phyloP scores from a whole-genome alignment of 2,113 vertebrate species.

The Centropus unirufus region DNA sequence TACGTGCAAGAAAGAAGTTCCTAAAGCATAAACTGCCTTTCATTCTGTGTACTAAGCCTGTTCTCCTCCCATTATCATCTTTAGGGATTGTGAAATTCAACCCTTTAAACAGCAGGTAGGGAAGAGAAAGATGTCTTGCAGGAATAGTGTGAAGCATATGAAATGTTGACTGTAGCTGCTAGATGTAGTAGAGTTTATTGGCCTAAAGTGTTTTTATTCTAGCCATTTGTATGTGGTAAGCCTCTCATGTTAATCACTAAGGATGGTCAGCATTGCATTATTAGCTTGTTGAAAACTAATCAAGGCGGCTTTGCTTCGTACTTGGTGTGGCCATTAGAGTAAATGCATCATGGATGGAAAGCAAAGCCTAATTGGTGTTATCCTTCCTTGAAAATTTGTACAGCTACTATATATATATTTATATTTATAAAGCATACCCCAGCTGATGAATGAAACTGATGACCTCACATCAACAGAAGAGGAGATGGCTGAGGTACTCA shows the following conservation, averaged over 20 bases:
- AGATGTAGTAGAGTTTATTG: neutral
- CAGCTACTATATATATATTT: no score
- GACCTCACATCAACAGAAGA: no score
- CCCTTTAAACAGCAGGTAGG: neutral
- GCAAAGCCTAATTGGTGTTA: neutral
- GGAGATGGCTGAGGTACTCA: no score
- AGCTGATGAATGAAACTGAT: no score
- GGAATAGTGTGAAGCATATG: neutral
- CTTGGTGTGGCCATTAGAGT: neutral
- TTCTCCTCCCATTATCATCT: neutral
- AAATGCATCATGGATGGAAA: neutral
- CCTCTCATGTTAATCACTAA: neutral
- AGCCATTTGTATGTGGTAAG: neutral
- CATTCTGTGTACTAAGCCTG: neutral
- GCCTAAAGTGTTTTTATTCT: neutral
- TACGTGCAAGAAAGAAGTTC: conserved; percentile 61
- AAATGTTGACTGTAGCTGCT: neutral
- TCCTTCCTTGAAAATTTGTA: neutral
- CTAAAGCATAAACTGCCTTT: neutral
- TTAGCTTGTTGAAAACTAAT: neutral
- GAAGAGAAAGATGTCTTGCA: neutral
- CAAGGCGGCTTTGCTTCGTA: neutral
- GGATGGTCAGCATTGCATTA: neutral
- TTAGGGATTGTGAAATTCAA: neutral
- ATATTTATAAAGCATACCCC: no score